These are phyloP conservation scores for Frankliniella fusca DNA, from an alignment of 2,888 invertebrate species.

Conservation along the genomic window DNA sequence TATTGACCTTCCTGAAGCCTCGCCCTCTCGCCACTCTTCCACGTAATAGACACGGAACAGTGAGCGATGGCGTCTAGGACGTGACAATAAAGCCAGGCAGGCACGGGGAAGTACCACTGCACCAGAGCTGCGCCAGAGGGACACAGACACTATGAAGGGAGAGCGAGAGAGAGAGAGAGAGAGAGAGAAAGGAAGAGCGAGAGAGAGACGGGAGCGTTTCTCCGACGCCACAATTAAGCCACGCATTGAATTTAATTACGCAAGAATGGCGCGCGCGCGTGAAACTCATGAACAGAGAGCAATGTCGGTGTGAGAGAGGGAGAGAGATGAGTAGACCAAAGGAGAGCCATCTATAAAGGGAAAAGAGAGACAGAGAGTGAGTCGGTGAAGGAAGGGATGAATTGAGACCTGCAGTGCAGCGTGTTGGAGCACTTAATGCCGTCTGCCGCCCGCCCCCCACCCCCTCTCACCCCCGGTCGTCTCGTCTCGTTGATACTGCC, in stretches of 20 bases:
- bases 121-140: too few relatives aligned
- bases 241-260: slow-evolving; percentile 25
- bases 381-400: not conserved
- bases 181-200: too few relatives aligned
- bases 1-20: too few relatives aligned
- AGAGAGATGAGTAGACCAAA: not conserved
- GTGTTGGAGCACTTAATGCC: slow-evolving; percentile 16
- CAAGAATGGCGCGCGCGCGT: not conserved
- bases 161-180: too few relatives aligned
- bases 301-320: not conserved
- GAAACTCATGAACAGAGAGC: not conserved
- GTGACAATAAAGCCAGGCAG: too few relatives aligned
- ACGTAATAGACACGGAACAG: too few relatives aligned
- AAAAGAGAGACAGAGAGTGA: not conserved
- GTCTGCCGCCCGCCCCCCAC: not conserved
- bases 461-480: not conserved
- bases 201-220: not conserved
- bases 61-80: too few relatives aligned
- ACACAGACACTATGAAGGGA: too few relatives aligned
- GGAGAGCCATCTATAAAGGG: too few relatives aligned
- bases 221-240: slow-evolving; percentile 1
- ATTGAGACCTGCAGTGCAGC: slow-evolving; percentile 9
- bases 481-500: slow-evolving; percentile 20
- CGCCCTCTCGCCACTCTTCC: too few relatives aligned
- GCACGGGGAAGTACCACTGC: too few relatives aligned